A percentile compares a stretch with the other conserved stretches of the same genome.
phyloP scores from a whole-genome alignment of 2,113 vertebrate genomes.

The Anhinga rufa region DNA sequence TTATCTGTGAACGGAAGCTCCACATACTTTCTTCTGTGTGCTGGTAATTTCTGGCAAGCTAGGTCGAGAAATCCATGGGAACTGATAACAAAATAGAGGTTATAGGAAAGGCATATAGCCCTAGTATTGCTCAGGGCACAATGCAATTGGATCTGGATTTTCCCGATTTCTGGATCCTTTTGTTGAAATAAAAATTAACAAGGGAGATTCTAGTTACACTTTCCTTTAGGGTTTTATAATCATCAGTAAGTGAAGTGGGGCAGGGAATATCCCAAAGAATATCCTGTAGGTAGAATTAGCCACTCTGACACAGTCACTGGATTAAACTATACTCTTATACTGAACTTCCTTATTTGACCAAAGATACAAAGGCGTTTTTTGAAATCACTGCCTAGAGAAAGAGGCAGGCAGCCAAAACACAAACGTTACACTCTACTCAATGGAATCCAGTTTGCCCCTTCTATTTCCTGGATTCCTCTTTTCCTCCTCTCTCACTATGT shows the following conservation, averaged over 20 bases:
- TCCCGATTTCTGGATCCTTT: background rate
- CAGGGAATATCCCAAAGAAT: background rate
- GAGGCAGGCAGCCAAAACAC: background rate
- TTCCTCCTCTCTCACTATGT: background rate
- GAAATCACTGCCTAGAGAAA: background rate
- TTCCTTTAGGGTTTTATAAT: background rate
- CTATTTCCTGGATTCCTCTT: background rate
- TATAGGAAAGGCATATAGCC: background rate
- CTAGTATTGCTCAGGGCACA: background rate
- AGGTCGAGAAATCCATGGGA: background rate
- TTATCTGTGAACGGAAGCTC: background rate
- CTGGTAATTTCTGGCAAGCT: background rate
- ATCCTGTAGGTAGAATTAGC: background rate
- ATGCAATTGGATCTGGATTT: background rate
- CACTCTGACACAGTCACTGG: background rate
- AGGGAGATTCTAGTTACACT: background rate
- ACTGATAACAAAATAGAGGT: background rate
- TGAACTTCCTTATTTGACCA: background rate
- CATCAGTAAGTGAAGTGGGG: background rate
- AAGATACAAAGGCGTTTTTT: background rate
- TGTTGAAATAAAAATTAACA: background rate
- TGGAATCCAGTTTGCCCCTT: background rate
- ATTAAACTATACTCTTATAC: background rate
- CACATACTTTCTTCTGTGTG: background rate
- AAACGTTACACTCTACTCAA: background rate